Evolutionary conservation across 2,888 invertebrate species (phyloP), one percentile per base, ranked within the genome.

Genomic region (Lagria hirta): DNA sequence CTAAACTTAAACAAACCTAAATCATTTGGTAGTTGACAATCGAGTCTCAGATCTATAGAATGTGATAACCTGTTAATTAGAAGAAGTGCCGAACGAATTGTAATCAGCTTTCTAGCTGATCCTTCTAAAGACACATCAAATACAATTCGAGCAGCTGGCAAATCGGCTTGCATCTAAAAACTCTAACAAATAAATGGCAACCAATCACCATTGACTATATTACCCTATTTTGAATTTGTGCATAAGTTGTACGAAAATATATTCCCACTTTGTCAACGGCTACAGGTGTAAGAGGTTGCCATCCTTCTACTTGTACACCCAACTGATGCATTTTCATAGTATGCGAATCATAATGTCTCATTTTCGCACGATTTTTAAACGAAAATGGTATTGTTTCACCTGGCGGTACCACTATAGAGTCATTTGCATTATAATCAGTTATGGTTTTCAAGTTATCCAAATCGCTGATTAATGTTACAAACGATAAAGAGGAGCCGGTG

Each of bases 261-360:
- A 89, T 82, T 2, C 98, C 98, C 12, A 97, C 96, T 69, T 90
- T 86, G 72, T 99, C 98, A 0, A 99, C 90, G 4, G 94, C 90
- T 8, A 99, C 88, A 1, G 97, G 93, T 54, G 86, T 83, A 33
- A 92, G 74, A 18, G 81, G 75, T 51, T 84, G 80, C 94, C 96
- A 98, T 34, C 93, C 94, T 55, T 92, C 88, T 12, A 98, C 86
- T 36, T 87, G 80, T 21, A 97, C 87, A 22, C 86, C 81, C 49
- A 99, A 79, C 71, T 95, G 94, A 75, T 94, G 93, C 61, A 89
- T 80, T 60, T 83, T 79, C 55, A 86, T 76, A 62, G 83, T 81
- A 68, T 88, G 89, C 0, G 87, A 85, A 68, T 88, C 84, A 62
- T 80, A 77, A 62, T 83, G 87, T 22, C 82, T 71, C 45, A 79